phyloP scores from a whole-genome alignment of 2,797 vertebrate species.

The Spondyliosoma cantharus region DNA sequence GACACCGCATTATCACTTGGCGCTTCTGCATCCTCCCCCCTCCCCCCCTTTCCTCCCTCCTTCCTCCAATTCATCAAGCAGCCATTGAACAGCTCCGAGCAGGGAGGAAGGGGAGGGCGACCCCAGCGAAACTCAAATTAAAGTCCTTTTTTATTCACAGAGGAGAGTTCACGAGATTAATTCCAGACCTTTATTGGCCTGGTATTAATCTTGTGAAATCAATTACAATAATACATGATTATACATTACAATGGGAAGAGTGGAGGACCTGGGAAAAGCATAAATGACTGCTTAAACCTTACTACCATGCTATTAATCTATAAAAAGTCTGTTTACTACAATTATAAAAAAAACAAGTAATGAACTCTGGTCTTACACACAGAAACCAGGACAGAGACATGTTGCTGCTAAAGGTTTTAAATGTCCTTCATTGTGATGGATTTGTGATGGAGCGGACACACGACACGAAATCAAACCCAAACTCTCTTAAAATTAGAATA shows the following conservation, averaged over 20 bases:
- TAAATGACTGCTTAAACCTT: background rate
- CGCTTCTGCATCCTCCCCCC: slow-evolving; percentile 57
- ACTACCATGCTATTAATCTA: background rate
- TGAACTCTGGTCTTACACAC: background rate
- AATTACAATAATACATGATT: slow-evolving; percentile 49
- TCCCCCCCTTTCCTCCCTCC: slow-evolving; percentile 33
- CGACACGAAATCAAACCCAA: too few species aligned
- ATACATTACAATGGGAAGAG: slow-evolving; percentile 11
- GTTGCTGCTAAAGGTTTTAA: background rate
- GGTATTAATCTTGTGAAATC: slow-evolving; percentile 42
- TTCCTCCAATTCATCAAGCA: slow-evolving; percentile 66
- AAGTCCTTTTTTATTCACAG: slow-evolving; percentile 60
- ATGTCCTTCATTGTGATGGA: background rate
- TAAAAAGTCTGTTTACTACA: background rate
- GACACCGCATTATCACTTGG: slow-evolving; percentile 76
- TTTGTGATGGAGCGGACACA: background rate
- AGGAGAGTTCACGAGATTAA: slow-evolving; percentile 30
- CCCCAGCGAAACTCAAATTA: slow-evolving; percentile 53
- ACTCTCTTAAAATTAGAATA: too few species aligned
- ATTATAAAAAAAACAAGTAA: too few species aligned
- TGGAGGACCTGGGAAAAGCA: slow-evolving; percentile 1
- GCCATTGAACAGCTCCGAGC: slow-evolving; percentile 56
- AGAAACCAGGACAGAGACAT: background rate
- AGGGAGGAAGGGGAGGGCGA: slow-evolving; percentile 40
- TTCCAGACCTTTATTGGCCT: slow-evolving; percentile 37